phyloP scores from a whole-genome alignment of 2,888 invertebrate species.

The Petrolisthes cinctipes region DNA sequence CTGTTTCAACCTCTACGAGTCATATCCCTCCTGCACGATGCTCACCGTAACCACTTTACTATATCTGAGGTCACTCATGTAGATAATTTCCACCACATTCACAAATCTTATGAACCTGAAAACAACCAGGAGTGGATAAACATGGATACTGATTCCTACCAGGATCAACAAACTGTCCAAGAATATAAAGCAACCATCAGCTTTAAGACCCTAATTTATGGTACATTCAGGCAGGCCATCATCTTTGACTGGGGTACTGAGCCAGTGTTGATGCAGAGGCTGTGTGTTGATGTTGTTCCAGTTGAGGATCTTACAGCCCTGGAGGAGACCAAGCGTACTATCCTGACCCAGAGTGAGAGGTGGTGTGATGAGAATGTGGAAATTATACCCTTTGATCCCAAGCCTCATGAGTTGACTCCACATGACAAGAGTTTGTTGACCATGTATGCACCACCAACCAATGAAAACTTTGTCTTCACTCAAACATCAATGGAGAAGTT shows the following conservation, averaged over 20 bases:
- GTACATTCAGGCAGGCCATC: constrained; percentile 82
- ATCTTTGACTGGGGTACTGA: constrained; percentile 81
- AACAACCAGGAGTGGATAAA: constrained; percentile 71
- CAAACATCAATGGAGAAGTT: constrained; percentile 72
- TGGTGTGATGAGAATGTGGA: constrained; percentile 75
- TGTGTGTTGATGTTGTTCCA: constrained; percentile 82
- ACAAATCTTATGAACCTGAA: constrained; percentile 67
- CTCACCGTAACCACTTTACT: constrained; percentile 78
- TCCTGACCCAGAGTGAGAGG: constrained; percentile 71
- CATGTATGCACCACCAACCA: constrained; percentile 78
- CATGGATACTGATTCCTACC: constrained; percentile 68
- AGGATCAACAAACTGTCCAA: constrained; percentile 23
- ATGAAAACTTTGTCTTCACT: constrained; percentile 78
- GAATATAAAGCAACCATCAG: constrained; percentile 72
- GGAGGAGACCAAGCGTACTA: constrained; percentile 65
- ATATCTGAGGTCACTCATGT: constrained; percentile 72
- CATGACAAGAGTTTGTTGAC: constrained; percentile 72
- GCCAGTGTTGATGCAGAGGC: constrained; percentile 77
- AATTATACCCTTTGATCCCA: constrained; percentile 71
- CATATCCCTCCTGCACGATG: constrained; percentile 79
- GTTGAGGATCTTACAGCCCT: constrained; percentile 66
- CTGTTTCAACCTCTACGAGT: constrained; percentile 74
- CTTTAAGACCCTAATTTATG: constrained; percentile 81
- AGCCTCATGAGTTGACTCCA: constrained; percentile 71
- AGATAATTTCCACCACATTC: constrained; percentile 44